Evolutionary conservation across 2,888 invertebrate species (phyloP), one percentile per base, ranked within the genome.

Genomic region (Lagria hirta): DNA sequence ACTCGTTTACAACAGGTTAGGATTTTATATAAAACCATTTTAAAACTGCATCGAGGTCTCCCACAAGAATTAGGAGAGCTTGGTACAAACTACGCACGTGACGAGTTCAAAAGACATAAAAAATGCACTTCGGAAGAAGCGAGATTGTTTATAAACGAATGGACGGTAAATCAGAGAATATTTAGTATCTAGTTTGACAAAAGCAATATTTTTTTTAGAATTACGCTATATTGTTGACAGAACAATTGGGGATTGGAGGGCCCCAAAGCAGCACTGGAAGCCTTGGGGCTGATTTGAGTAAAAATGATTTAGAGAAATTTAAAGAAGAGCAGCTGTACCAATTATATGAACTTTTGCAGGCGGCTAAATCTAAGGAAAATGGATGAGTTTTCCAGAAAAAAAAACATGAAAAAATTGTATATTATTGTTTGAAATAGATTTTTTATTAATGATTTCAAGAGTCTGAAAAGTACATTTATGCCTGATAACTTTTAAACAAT

Each of bases 71-170:
- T 82, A 43, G 70, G 74, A 58, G 66, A 72, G 5, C 52, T 83
- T 23, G 83, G 83, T 8, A 77, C 80, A 52, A 70, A 72, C 48
- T 83, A 83, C 64, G 76, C 76, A 1, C 74, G 74, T 58, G 80
- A 80, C 51, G 83, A 96, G 71, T 96, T 96, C 68, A 83, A 82
- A 62, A 74, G 89, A 27, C 94, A 95, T 67, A 87, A 88, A 63
- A 78, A 75, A 5, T 88, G 87, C 56, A 79, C 79, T 35, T 74
- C 78, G 1, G 73, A 75, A 24, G 88, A 91, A 68, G 81, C 88
- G 0, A 73, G 76, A 7, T 76, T 84, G 35, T 96, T 96, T 66
- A 79, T 95, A 69, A 81, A 78, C 14, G 94, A 93, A 73, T 96
- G 95, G 95, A 85, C 88, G 30, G 94, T 90, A 71, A 73, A 78